These are phyloP conservation scores for Herpailurus yagouaroundi DNA, from an alignment of 2,113 vertebrate genomes.

Conservation along the genomic window DNA sequence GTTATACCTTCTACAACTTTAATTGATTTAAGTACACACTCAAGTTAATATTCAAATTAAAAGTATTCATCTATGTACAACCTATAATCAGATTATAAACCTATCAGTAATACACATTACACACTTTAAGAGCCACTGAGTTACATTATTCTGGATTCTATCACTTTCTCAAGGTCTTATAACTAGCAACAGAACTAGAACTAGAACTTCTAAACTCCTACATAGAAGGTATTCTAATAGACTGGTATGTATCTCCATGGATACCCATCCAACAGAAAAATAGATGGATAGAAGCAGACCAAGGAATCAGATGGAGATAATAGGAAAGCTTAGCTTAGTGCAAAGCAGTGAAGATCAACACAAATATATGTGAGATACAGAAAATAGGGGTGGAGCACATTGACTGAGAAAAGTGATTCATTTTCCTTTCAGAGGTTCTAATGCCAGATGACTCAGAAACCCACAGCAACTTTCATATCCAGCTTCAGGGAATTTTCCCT, in stretches of 20 bases:
- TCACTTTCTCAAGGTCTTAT: neutral
- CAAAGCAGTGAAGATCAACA: neutral
- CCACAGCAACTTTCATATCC: neutral
- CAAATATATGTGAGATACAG: neutral
- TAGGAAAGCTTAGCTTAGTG: neutral
- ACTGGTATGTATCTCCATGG: neutral
- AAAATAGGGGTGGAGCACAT: neutral
- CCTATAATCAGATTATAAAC: neutral
- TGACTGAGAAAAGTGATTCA: neutral
- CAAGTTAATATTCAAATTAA: constrained; percentile 21
- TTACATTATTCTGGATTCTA: neutral
- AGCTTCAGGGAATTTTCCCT: constrained; percentile 30
- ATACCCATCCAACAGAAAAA: neutral
- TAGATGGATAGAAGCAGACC: neutral
- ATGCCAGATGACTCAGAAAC: constrained; percentile 9
- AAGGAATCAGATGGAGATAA: neutral
- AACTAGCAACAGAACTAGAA: neutral
- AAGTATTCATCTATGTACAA: neutral
- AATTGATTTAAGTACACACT: constrained; percentile 8
- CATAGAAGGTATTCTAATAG: neutral
- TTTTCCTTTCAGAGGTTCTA: neutral
- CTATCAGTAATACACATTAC: neutral
- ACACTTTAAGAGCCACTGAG: neutral
- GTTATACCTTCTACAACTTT: neutral
- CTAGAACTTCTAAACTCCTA: neutral